phyloP scores from a whole-genome alignment of 2,113 vertebrate genomes.

The Pteropus alecto region DNA sequence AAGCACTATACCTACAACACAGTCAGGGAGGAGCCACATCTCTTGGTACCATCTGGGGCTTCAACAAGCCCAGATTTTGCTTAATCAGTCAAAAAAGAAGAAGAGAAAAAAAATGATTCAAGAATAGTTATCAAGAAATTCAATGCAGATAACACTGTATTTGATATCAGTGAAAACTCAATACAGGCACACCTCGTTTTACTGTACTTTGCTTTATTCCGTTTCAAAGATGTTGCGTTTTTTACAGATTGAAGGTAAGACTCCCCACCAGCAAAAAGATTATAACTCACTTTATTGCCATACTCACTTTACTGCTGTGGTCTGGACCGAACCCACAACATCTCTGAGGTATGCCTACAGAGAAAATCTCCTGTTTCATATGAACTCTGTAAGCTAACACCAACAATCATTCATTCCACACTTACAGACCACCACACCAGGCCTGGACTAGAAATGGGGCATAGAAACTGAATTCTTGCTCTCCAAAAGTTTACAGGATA shows the following conservation, averaged over 20 bases:
- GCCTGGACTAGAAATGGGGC: neutral
- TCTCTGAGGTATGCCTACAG: neutral
- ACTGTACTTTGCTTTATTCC: neutral
- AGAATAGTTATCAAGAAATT: neutral
- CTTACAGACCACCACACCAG: neutral
- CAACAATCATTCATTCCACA: neutral
- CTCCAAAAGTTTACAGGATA: neutral
- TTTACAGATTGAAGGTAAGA: neutral
- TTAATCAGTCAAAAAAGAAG: neutral
- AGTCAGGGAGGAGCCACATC: neutral
- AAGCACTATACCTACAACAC: neutral
- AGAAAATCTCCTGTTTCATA: neutral
- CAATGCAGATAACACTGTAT: neutral
- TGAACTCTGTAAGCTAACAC: neutral
- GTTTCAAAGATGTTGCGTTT: neutral
- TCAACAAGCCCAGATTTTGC: neutral
- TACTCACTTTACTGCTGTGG: neutral
- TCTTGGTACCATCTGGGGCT: neutral
- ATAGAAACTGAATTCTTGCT: neutral
- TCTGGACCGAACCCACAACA: neutral
- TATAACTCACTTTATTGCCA: neutral
- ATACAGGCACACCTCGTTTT: neutral
- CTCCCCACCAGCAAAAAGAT: neutral
- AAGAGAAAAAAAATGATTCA: neutral
- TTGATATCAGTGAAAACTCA: neutral